Evolutionary conservation across 2,797 vertebrate species (phyloP).

Genomic region (Rachycentron canadum): DNA sequence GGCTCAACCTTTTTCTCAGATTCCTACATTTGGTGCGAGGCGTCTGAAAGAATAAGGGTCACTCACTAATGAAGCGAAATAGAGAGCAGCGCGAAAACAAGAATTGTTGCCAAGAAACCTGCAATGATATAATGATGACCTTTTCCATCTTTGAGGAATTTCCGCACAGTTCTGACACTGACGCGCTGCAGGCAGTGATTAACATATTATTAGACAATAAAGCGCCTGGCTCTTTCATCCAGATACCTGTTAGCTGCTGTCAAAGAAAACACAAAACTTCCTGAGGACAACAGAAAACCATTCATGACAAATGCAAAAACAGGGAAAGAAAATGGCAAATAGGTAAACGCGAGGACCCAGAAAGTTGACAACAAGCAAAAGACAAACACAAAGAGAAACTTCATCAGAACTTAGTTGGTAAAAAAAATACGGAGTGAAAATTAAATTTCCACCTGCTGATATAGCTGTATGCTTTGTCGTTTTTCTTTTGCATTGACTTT

Average conservation of each 20-base stretch:
- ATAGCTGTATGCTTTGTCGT: slow-evolving; percentile 29
- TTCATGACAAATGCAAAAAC: slow-evolving; percentile 55
- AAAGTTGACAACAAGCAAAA: slow-evolving; percentile 40
- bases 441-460: slow-evolving; percentile 59
- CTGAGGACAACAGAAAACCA: slow-evolving; percentile 47
- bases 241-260: slow-evolving; percentile 60
- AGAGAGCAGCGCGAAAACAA: slow-evolving; percentile 61
- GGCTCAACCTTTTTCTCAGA: slow-evolving; percentile 30
- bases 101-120: slow-evolving; percentile 68
- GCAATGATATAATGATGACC: slow-evolving; percentile 69
- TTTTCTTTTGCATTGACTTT: slow-evolving; percentile 58
- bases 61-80: slow-evolving; percentile 71
- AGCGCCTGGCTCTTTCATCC: slow-evolving; percentile 60
- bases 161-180: slow-evolving; percentile 44
- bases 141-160: slow-evolving; percentile 73
- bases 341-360: slow-evolving; percentile 40
- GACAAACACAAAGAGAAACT: slow-evolving; percentile 54
- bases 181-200: slow-evolving; percentile 71
- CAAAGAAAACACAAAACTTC: slow-evolving; percentile 57
- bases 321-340: slow-evolving; percentile 37
- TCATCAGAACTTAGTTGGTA: slow-evolving; percentile 43
- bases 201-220: slow-evolving; percentile 78
- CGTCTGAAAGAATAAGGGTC: slow-evolving; percentile 50
- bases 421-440: slow-evolving; percentile 45
- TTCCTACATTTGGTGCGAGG: slow-evolving; percentile 41